Evolutionary conservation across 2,888 invertebrate species (phyloP).

Genomic region (Eristalinus sepulchralis): DNA sequence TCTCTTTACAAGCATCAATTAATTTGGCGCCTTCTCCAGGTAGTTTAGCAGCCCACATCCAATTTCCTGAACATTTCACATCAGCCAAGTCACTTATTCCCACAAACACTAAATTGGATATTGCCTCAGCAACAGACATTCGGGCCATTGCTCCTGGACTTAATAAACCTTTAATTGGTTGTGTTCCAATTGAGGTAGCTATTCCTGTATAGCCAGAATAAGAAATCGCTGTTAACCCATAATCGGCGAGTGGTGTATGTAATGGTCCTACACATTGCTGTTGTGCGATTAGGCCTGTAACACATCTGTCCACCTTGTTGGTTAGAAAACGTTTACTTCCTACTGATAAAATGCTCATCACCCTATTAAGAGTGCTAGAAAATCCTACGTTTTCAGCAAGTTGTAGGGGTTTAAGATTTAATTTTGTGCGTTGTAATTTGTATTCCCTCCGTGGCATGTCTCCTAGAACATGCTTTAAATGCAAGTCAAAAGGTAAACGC

Average conservation of each 20-base stretch:
- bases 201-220: slow-evolving; percentile 92
- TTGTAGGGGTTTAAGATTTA: slow-evolving; percentile 75
- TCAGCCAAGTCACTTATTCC: slow-evolving; percentile 87
- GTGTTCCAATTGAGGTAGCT: slow-evolving; percentile 97
- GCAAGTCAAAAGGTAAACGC: slow-evolving; percentile 91
- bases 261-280: slow-evolving; percentile 99
- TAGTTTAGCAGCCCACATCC: slow-evolving; percentile 99
- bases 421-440: slow-evolving; percentile 78
- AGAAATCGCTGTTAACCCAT: slow-evolving; percentile 93
- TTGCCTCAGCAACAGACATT: slow-evolving; percentile 96
- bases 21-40: slow-evolving; percentile 95
- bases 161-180: slow-evolving; percentile 93
- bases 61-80: slow-evolving; percentile 99
- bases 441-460: slow-evolving; percentile 89
- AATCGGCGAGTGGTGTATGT: slow-evolving; percentile 97
- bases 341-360: slow-evolving; percentile 93
- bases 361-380: slow-evolving; percentile 82
- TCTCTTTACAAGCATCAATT: slow-evolving; percentile 92
- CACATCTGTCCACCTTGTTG: slow-evolving; percentile 97
- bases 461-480: slow-evolving; percentile 93
- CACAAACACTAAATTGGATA: slow-evolving; percentile 94
- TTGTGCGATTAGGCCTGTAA: slow-evolving; percentile 96
- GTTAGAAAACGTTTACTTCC: slow-evolving; percentile 97
- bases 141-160: slow-evolving; percentile 93
- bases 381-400: slow-evolving; percentile 79